Evolutionary conservation across 1,140 invertebrate species (phyloP).

Genomic region (Microplitis mediator): DNA sequence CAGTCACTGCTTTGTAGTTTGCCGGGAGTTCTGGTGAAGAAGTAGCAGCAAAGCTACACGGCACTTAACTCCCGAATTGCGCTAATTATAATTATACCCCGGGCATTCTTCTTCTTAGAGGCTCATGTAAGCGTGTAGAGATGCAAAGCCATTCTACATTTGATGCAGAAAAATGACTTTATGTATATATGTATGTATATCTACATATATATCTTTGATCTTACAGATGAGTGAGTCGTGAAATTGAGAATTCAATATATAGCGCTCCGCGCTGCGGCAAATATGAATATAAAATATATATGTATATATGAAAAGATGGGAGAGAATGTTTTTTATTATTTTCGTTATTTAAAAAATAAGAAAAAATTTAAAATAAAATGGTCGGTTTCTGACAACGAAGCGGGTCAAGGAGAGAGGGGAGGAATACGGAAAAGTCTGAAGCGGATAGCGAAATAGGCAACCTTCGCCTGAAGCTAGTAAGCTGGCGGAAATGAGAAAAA

Average conservation of each 20-base stretch:
- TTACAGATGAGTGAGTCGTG: not conserved
- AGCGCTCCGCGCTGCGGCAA: not conserved
- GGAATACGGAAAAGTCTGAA: not conserved
- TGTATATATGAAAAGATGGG: too few relatives aligned
- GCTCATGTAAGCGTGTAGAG: not conserved
- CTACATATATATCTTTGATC: not conserved
- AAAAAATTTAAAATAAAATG: not conserved
- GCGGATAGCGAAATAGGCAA: conserved; percentile 1
- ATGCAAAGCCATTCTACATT: not conserved
- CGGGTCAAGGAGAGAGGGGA: not conserved
- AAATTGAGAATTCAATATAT: not conserved
- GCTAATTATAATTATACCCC: conserved; percentile 26
- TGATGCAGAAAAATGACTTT: not conserved
- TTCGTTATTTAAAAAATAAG: not conserved
- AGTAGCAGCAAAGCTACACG: not conserved
- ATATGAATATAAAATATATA: too few relatives aligned
- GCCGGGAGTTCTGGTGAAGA: too few relatives aligned
- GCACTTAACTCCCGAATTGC: conserved; percentile 17
- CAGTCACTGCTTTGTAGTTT: too few relatives aligned
- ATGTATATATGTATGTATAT: too few relatives aligned
- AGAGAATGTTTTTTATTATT: too few relatives aligned
- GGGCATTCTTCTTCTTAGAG: not conserved
- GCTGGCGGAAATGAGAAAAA: conserved; percentile 23
- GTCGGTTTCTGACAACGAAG: not conserved
- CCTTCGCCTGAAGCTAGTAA: conserved; percentile 9